Conservation (phyloP, 2,113 vertebrate genomes). For the Gallinago paraguaiae region DNA sequence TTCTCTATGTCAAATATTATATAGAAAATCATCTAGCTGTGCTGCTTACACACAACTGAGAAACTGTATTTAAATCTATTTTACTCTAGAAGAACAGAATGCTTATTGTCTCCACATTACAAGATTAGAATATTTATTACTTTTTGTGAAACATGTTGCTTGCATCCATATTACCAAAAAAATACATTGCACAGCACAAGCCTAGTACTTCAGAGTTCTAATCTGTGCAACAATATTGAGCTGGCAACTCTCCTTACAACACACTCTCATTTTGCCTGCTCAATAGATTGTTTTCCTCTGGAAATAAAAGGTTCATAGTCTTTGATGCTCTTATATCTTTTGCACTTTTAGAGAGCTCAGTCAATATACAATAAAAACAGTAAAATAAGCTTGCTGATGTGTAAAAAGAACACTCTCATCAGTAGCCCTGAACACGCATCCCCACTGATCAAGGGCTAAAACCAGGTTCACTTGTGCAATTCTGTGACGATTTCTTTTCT, state of each 20-base stretch:
- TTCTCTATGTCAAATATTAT: neutral
- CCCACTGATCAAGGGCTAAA: neutral
- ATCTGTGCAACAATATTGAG: neutral
- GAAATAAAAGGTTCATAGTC: neutral
- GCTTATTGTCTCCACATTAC: neutral
- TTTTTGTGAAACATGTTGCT: neutral
- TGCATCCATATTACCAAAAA: neutral
- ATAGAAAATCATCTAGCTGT: neutral
- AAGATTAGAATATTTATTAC: neutral
- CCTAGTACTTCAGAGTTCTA: neutral
- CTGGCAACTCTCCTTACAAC: neutral
- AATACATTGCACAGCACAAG: neutral
- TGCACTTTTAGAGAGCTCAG: neutral
- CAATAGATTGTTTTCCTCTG: neutral
- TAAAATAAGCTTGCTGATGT: neutral
- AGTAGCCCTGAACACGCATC: neutral
- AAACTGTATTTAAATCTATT: neutral
- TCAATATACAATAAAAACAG: neutral
- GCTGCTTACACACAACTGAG: neutral
- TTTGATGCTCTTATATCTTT: neutral
- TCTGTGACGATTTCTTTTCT: conserved; percentile 28
- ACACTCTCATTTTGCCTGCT: neutral
- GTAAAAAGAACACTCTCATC: neutral
- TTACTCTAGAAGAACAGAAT: neutral
- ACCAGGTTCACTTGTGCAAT: neutral